Conservation (phyloP, 2,113 vertebrate species). For the Abramis brama region DNA sequence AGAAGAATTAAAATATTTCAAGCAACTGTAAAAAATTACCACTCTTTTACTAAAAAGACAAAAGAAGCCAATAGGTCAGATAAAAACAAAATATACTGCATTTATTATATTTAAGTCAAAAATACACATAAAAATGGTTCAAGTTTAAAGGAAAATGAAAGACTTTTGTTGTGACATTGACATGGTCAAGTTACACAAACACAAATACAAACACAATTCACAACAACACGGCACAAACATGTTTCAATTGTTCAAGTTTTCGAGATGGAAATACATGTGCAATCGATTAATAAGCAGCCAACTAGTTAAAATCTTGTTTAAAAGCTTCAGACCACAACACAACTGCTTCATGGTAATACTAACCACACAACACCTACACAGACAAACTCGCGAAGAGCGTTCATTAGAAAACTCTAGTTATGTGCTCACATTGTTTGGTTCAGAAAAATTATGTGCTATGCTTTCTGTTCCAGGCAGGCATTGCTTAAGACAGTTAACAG, state of each 20-base stretch:
- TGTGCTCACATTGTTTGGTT: slow-evolving; percentile 56
- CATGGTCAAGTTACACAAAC: slow-evolving; percentile 27
- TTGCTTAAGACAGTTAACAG: slow-evolving; percentile 47
- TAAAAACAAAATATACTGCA: slow-evolving; percentile 41
- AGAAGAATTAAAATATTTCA: not conserved
- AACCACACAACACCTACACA: slow-evolving; percentile 51
- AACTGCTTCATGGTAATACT: slow-evolving; percentile 54
- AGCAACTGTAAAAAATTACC: not conserved
- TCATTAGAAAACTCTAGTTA: slow-evolving; percentile 46
- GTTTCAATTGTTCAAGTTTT: slow-evolving; percentile 53
- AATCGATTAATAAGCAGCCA: slow-evolving; percentile 62
- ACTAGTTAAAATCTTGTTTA: slow-evolving; percentile 48
- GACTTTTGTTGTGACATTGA: slow-evolving; percentile 20
- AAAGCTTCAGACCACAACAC: slow-evolving; percentile 46
- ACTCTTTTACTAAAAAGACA: not conserved
- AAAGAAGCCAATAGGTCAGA: not conserved
- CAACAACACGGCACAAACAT: slow-evolving; percentile 25
- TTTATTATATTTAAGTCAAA: slow-evolving; percentile 51
- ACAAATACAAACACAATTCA: slow-evolving; percentile 39
- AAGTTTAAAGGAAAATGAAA: slow-evolving; percentile 46
- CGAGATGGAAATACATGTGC: slow-evolving; percentile 44
- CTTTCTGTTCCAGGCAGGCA: slow-evolving; percentile 38
- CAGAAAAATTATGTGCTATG: slow-evolving; percentile 48
- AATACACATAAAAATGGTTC: slow-evolving; percentile 51
- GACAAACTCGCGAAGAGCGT: slow-evolving; percentile 35